Base-by-base conservation (phyloP, 2,888 invertebrate genomes). In the Pseudoips prasinana region DNA sequence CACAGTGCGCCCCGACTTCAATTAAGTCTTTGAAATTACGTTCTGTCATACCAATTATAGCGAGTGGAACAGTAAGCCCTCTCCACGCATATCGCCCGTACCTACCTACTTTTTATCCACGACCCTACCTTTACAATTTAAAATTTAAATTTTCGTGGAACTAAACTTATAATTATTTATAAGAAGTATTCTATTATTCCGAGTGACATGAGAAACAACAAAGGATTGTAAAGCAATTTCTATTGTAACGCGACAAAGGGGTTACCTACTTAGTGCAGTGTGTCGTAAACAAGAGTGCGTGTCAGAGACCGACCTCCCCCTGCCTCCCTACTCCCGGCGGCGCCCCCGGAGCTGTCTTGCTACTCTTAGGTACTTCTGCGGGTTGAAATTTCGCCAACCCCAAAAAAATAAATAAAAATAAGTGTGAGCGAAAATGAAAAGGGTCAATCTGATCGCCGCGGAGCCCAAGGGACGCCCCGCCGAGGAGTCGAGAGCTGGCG, bases 371-470 rank as follows among this genome's bases (percentile, higher is more conserved):
- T 20, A n/a, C 7, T 20, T 20, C 29, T 17, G 35, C 39, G 33
- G 25, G 19, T 33, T 18, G 40, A 40, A 47, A 63, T 59, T 58
- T 62, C 56, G 59, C 58, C 55, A 62, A 55, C 64, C 62, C 52
- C 48, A 46, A 47, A 58, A 50, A 63, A 57, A 64, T 61, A 65
- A 66, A 73, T 66, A 70, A 62, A 62, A 70, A 63, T 65, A 59
- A 64, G 58, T 48, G 46, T 47, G 46, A 58, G 37, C 61, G 69
- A 62, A 64, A 66, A 61, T 64, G 63, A 65, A 66, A 70, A 68
- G 78, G 75, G 75, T 71, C 73, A 64, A 70, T 64, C 50, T 53
- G 63, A 65, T 64, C 55, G 58, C 41, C 39, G 42, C 44, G 45
- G 26, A 20, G 46, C 44, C 41, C 40, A 31, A 37, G 50, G 48